Conservation (phyloP, 2,888 invertebrate species). For the Steinernema carpocapsae region DNA sequence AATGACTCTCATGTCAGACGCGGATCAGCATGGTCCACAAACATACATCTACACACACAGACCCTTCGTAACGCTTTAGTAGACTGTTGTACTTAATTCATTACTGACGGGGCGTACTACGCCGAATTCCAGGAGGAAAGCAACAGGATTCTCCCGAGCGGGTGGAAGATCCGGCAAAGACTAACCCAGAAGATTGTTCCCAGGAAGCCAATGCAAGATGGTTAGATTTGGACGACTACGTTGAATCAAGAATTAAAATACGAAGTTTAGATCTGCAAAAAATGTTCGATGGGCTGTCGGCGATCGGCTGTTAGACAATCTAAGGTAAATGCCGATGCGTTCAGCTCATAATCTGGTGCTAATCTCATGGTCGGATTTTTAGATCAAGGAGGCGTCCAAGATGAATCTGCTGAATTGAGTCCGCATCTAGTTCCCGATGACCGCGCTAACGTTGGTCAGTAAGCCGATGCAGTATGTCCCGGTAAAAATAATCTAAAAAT, state of each 20-base stretch:
- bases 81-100: too few relatives aligned
- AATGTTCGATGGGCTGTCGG: background rate
- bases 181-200: slow-evolving; percentile 18
- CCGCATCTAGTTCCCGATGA: slow-evolving; percentile 5
- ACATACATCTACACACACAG: too few relatives aligned
- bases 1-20: too few relatives aligned
- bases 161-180: background rate
- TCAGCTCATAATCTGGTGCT: too few relatives aligned
- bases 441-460: background rate
- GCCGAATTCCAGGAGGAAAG: slow-evolving; percentile 10
- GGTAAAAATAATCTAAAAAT: background rate
- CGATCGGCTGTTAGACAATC: background rate
- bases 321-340: too few relatives aligned
- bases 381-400: slow-evolving; percentile 17
- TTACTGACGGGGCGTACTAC: background rate
- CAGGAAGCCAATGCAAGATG: slow-evolving; percentile 24
- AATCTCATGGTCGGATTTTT: background rate
- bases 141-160: slow-evolving; percentile 9
- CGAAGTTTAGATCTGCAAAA: slow-evolving; percentile 19
- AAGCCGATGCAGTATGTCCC: slow-evolving; percentile 31
- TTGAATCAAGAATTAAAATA: too few relatives aligned
- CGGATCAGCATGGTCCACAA: too few relatives aligned
- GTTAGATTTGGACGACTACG: background rate
- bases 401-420: slow-evolving; percentile 12
- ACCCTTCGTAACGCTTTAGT: too few relatives aligned